These are phyloP conservation scores for Ectemnius continuus DNA, from an alignment of 2,888 invertebrate genomes.

Conservation along the genomic window DNA sequence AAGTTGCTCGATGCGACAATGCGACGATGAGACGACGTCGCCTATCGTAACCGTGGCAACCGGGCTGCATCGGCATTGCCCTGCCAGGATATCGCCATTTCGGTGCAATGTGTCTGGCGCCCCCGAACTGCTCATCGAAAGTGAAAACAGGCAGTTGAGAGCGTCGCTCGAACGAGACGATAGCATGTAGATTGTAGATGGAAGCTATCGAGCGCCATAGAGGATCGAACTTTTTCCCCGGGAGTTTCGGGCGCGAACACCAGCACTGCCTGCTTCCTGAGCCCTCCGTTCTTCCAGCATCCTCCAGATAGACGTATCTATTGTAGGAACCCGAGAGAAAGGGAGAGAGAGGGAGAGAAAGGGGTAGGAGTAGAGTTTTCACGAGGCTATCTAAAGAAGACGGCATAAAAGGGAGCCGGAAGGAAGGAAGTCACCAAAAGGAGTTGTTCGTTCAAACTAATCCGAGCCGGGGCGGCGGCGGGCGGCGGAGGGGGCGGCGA, in stretches of 20 bases:
- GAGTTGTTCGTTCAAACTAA: slow-evolving; percentile 17
- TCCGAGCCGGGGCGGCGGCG: background rate
- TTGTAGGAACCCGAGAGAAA: background rate
- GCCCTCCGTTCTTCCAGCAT: slow-evolving; percentile 17
- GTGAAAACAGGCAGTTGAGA: slow-evolving; percentile 25
- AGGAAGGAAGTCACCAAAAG: background rate
- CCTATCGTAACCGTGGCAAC: slow-evolving; percentile 30
- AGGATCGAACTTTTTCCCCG: background rate
- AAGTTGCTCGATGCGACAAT: slow-evolving; percentile 19
- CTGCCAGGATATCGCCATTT: slow-evolving; percentile 10
- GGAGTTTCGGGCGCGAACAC: slow-evolving; percentile 10
- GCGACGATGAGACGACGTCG: slow-evolving; percentile 24
- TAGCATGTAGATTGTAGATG: slow-evolving; percentile 1
- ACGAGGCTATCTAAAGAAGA: too few species aligned
- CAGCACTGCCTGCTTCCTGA: background rate
- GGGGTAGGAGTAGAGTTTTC: background rate
- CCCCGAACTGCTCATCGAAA: slow-evolving; percentile 21
- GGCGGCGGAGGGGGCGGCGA: too few species aligned
- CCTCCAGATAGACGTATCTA: background rate
- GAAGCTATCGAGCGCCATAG: background rate
- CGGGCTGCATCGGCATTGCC: slow-evolving; percentile 21
- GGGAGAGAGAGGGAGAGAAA: too few species aligned
- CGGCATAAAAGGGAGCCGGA: background rate
- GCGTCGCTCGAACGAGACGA: slow-evolving; percentile 12
- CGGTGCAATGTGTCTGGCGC: slow-evolving; percentile 35